phyloP scores from a whole-genome alignment of 2,113 vertebrate species.

The Indicator indicator region DNA sequence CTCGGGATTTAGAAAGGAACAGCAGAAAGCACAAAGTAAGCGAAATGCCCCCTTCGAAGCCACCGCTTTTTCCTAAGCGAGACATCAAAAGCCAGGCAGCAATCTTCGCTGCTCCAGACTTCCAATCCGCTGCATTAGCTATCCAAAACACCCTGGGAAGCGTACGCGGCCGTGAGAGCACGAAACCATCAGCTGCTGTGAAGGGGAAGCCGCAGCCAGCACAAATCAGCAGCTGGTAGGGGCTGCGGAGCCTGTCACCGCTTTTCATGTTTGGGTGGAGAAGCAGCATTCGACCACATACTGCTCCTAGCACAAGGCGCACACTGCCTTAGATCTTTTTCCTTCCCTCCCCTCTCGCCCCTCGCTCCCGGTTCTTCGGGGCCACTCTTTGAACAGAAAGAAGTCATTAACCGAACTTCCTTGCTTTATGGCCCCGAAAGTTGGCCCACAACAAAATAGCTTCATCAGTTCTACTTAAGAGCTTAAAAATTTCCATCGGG shows the following conservation, averaged over 20 bases:
- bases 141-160: not conserved
- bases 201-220: conserved; percentile 41
- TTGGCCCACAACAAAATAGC: conserved; percentile 30
- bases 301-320: conserved; percentile 56
- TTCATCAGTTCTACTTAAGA: conserved; percentile 50
- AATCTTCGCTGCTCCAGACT: not conserved
- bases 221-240: conserved; percentile 49
- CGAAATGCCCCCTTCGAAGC: not conserved
- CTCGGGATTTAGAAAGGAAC: not conserved
- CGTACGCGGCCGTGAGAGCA: not conserved
- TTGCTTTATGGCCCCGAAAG: conserved; percentile 56
- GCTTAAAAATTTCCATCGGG: conserved; percentile 5
- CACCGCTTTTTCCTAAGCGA: not conserved
- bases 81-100: not conserved
- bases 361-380: conserved; percentile 6
- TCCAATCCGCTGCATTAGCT: not conserved
- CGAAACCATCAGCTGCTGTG: conserved; percentile 24
- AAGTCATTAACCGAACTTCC: conserved; percentile 65
- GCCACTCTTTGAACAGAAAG: conserved; percentile 63
- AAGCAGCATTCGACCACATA: conserved; percentile 55
- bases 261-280: conserved; percentile 59
- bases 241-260: conserved; percentile 51
- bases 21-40: not conserved
- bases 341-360: not conserved
- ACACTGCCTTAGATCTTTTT: conserved; percentile 63